These are phyloP conservation scores for Falco naumanni DNA, from an alignment of 2,797 vertebrate genomes.

Conservation along the genomic window DNA sequence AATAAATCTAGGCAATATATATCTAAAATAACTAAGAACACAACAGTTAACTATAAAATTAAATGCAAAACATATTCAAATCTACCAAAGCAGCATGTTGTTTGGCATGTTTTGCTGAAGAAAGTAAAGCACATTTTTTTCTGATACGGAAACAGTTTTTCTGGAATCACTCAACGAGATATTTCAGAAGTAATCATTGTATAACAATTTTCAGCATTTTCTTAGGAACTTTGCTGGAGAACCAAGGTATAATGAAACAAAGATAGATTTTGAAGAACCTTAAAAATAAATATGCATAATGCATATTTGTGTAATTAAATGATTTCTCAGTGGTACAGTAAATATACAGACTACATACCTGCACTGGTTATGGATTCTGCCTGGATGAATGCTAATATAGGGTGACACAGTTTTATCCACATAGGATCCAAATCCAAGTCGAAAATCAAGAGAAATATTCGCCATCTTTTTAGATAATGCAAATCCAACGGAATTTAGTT, in stretches of 20 bases:
- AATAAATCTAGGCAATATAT: not conserved
- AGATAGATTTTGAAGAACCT: not conserved
- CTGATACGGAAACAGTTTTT: not conserved
- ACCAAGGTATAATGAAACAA: not conserved
- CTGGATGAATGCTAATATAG: constrained; percentile 94
- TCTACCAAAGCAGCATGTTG: not conserved
- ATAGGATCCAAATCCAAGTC: constrained; percentile 95
- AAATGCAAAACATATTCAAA: not conserved
- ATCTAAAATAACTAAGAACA: not conserved
- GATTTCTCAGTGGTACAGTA: not conserved
- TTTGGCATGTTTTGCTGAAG: not conserved
- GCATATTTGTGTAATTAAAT: not conserved
- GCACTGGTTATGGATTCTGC: constrained; percentile 95
- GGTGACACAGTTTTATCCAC: constrained; percentile 99
- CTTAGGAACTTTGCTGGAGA: not conserved
- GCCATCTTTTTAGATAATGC: constrained; percentile 92
- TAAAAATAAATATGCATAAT: not conserved
- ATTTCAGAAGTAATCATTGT: not conserved
- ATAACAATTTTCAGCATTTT: not conserved
- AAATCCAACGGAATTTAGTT: constrained; percentile 90
- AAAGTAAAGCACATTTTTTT: not conserved
- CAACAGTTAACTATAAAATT: not conserved
- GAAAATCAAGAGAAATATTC: constrained; percentile 90
- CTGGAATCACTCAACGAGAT: not conserved
- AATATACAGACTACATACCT: constrained; percentile 78